phyloP scores from a whole-genome alignment of 2,888 invertebrate genomes.

The Drosophila mettleri region DNA sequence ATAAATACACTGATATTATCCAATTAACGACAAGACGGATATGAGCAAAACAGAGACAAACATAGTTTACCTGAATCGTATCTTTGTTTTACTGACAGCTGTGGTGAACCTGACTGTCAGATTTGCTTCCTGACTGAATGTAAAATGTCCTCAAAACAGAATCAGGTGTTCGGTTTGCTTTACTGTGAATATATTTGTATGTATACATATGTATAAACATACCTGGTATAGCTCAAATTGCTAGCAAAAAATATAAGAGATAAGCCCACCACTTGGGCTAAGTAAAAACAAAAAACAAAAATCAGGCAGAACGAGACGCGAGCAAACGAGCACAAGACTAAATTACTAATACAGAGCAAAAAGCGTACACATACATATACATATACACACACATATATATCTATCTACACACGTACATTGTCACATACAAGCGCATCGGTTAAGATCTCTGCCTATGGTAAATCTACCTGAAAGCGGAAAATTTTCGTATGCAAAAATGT shows the following conservation, averaged over 20 bases:
- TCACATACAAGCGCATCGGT: conserved; percentile 35
- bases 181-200: conserved; percentile 4
- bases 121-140: conserved; percentile 40
- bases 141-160: conserved; percentile 18
- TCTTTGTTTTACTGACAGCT: conserved; percentile 53
- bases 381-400: not conserved
- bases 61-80: conserved; percentile 43
- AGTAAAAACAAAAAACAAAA: conserved; percentile 38
- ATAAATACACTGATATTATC: conserved; percentile 12
- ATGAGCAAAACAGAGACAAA: conserved; percentile 35
- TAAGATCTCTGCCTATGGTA: conserved; percentile 67
- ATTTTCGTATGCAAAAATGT: conserved; percentile 78
- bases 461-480: conserved; percentile 80
- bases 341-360: conserved; percentile 45
- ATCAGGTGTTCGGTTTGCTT: conserved; percentile 53
- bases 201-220: not conserved
- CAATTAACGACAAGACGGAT: conserved; percentile 10
- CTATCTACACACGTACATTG: conserved; percentile 12
- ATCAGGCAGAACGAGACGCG: conserved; percentile 38
- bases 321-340: conserved; percentile 47
- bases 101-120: conserved; percentile 31
- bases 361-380: conserved; percentile 4
- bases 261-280: conserved; percentile 56
- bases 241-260: conserved; percentile 60
- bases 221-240: conserved; percentile 53